Conservation (phyloP, 2,888 invertebrate genomes). For the Acleris cristana region DNA sequence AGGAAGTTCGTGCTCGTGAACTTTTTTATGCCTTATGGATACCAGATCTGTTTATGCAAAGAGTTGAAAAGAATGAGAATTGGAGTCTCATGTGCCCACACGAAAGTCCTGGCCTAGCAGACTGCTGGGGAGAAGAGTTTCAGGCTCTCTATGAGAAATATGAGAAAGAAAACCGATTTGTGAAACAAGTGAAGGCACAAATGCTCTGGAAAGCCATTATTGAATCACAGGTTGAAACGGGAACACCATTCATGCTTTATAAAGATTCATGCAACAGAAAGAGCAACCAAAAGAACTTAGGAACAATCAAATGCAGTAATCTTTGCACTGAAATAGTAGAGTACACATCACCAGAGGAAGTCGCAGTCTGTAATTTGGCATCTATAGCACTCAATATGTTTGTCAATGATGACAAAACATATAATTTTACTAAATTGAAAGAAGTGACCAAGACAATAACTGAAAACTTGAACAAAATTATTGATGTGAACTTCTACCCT, state of each 20-base stretch:
- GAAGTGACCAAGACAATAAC: conserved; percentile 95
- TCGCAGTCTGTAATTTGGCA: conserved; percentile 98
- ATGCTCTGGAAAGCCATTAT: conserved; percentile 97
- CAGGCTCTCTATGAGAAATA: conserved; percentile 93
- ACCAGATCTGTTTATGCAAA: conserved; percentile 98
- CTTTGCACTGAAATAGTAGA: conserved; percentile 99
- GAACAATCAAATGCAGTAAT: conserved; percentile 99
- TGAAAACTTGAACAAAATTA: conserved; percentile 97
- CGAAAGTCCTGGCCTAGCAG: conserved; percentile 94
- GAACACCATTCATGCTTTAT: conserved; percentile 98
- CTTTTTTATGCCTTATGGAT: conserved; percentile 99
- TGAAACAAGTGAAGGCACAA: conserved; percentile 90
- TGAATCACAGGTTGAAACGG: conserved; percentile 98
- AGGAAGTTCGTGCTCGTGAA: conserved; percentile 96
- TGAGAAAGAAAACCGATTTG: conserved; percentile 90
- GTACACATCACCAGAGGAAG: conserved; percentile 95
- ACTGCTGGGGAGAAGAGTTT: conserved; percentile 98
- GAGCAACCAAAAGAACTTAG: conserved; percentile 98
- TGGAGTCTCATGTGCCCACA: conserved; percentile 99
- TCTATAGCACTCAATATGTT: conserved; percentile 98
- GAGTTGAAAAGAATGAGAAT: conserved; percentile 91
- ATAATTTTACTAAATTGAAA: conserved; percentile 94
- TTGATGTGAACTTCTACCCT: conserved; percentile 98
- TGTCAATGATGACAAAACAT: conserved; percentile 90
- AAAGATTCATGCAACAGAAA: conserved; percentile 98